These are phyloP conservation scores for Danionella dracula DNA, from an alignment of 2,797 vertebrate species.

Conservation along the genomic window DNA sequence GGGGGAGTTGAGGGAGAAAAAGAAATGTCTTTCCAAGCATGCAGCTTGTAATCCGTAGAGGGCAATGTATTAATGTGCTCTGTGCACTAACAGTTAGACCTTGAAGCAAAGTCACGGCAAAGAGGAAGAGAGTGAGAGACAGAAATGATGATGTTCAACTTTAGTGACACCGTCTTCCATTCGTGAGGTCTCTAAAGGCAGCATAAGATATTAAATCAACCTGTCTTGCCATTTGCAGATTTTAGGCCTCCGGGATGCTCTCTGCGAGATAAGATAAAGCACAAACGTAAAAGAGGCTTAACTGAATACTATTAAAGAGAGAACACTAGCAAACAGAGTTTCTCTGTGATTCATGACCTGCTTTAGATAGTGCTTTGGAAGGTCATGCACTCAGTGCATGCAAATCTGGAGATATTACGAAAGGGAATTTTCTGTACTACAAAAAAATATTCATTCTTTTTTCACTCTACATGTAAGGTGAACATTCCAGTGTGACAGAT, in stretches of 20 bases:
- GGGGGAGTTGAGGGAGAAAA: neutral
- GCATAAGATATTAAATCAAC: slow-evolving; percentile 26
- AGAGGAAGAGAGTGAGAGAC: neutral
- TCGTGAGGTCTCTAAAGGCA: slow-evolving; percentile 10
- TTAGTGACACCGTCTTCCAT: slow-evolving; percentile 6
- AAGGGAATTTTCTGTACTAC: too few relatives aligned
- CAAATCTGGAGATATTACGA: too few relatives aligned
- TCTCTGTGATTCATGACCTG: neutral
- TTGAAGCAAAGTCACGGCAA: slow-evolving; percentile 3
- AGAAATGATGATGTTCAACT: slow-evolving; percentile 11
- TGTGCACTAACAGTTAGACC: slow-evolving; percentile 1
- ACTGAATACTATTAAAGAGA: slow-evolving; percentile 1
- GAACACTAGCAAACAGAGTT: neutral
- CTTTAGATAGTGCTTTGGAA: too few relatives aligned
- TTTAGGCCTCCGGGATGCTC: neutral
- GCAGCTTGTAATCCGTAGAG: slow-evolving; percentile 1
- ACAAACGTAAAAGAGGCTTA: neutral
- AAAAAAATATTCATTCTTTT: too few relatives aligned
- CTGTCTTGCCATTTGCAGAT: slow-evolving; percentile 1
- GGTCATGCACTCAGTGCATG: too few relatives aligned
- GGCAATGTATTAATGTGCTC: slow-evolving; percentile 9
- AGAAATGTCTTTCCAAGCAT: slow-evolving; percentile 9
- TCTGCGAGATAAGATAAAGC: slow-evolving; percentile 16
- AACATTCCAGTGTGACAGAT: too few relatives aligned
- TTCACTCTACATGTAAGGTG: too few relatives aligned